Evolutionary conservation across 2,888 invertebrate genomes (phyloP).

Genomic region (Pilophorus perplexus): DNA sequence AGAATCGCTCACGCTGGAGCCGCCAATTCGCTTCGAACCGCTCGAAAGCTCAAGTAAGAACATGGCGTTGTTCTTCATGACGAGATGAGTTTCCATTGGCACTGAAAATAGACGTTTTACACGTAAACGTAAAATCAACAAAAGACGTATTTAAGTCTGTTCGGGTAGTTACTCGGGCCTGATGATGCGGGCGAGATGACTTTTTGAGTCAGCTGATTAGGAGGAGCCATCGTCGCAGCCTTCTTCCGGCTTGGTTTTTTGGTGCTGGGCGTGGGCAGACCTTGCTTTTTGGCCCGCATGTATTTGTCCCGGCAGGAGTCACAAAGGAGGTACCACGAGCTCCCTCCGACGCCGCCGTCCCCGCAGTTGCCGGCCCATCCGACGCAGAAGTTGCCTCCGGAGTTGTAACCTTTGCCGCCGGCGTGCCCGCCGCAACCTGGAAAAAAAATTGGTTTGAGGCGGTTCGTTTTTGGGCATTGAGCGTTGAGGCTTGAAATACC

Average conservation of each 20-base stretch:
- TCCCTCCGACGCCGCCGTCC: slow-evolving; percentile 74
- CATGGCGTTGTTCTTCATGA: slow-evolving; percentile 90
- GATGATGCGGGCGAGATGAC: slow-evolving; percentile 44
- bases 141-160: not conserved
- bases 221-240: slow-evolving; percentile 39
- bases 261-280: slow-evolving; percentile 12
- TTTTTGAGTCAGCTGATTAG: slow-evolving; percentile 41
- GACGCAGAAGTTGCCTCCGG: slow-evolving; percentile 79
- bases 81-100: slow-evolving; percentile 56
- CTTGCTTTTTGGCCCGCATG: slow-evolving; percentile 50
- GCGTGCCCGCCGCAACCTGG: slow-evolving; percentile 77
- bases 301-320: slow-evolving; percentile 65
- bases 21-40: slow-evolving; percentile 55
- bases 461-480: too few relatives aligned
- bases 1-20: slow-evolving; percentile 55
- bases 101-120: slow-evolving; percentile 18
- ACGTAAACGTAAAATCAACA: not conserved
- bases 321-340: slow-evolving; percentile 90
- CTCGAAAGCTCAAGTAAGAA: slow-evolving; percentile 88
- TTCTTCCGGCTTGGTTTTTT: slow-evolving; percentile 47
- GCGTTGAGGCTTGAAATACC: slow-evolving; percentile 53
- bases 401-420: slow-evolving; percentile 87
- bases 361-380: slow-evolving; percentile 89
- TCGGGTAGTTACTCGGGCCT: slow-evolving; percentile 17
- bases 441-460: too few relatives aligned